A percentile compares a stretch with the other conserved stretches of the same genome.
phyloP scores from a whole-genome alignment of 2,888 invertebrate genomes.

The Phymatocera aterrima region DNA sequence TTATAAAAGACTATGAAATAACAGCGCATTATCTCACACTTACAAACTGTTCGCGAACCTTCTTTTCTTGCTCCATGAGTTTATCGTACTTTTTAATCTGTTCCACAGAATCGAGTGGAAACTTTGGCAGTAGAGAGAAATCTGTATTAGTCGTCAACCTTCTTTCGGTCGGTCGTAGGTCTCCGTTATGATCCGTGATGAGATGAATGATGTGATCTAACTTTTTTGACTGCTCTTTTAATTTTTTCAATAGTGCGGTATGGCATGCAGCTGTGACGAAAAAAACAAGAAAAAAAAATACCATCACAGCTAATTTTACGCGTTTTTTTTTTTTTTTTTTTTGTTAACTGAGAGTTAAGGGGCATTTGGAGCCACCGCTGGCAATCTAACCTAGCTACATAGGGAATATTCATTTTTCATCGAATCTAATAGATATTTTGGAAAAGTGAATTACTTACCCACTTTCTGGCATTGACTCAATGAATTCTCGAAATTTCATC shows the following conservation, averaged over 20 bases:
- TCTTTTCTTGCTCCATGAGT: background rate
- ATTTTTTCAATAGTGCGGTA: background rate
- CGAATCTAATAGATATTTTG: too few relatives aligned
- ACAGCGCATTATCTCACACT: background rate
- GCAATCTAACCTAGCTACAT: too few relatives aligned
- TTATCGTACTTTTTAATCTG: background rate
- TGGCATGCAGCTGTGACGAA: background rate
- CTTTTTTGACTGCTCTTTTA: background rate
- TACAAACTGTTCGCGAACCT: slow-evolving; percentile 21
- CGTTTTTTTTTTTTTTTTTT: background rate
- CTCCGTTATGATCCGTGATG: background rate
- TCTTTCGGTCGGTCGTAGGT: background rate
- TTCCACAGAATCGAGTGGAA: slow-evolving; percentile 21
- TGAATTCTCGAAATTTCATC: too few relatives aligned
- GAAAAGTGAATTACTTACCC: too few relatives aligned
- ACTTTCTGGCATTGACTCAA: too few relatives aligned
- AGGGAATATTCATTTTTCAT: too few relatives aligned
- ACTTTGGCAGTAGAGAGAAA: slow-evolving; percentile 2
- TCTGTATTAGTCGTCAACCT: background rate
- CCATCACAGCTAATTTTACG: background rate
- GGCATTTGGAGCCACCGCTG: too few relatives aligned
- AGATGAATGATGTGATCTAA: background rate
- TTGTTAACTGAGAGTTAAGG: background rate
- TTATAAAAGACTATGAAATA: background rate
- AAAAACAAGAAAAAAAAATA: too few relatives aligned